Evolutionary conservation across 2,113 vertebrate species (phyloP).

Genomic region (Ondatra zibethicus): DNA sequence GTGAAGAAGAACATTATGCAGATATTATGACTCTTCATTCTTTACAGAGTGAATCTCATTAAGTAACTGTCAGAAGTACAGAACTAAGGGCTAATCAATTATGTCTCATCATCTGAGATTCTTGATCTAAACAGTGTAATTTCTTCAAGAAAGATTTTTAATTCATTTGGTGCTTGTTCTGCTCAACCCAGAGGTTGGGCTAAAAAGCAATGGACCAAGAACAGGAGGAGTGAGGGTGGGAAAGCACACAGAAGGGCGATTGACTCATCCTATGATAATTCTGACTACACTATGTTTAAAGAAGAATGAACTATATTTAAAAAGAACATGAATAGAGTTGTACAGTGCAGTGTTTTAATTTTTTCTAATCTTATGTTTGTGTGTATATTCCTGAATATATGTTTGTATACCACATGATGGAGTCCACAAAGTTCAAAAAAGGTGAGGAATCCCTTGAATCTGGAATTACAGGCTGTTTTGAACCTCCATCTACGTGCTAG

Average conservation of each 20-base stretch:
- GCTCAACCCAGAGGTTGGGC: background rate
- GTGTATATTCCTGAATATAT: background rate
- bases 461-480: background rate
- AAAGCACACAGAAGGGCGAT: background rate
- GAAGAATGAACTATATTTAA: too few species aligned
- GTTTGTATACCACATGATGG: background rate
- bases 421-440: too few species aligned
- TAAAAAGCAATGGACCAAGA: background rate
- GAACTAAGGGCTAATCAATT: slow-evolving; percentile 26
- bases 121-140: background rate
- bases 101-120: background rate
- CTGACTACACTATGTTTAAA: background rate
- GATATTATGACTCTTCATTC: background rate
- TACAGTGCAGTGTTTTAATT: background rate
- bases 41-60: slow-evolving; percentile 39
- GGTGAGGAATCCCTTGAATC: background rate
- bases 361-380: background rate
- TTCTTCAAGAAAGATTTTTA: slow-evolving; percentile 26
- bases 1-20: slow-evolving; percentile 33
- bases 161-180: background rate
- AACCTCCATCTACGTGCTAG: background rate
- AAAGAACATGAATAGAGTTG: background rate
- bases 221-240: fast-evolving
- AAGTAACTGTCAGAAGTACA: background rate
- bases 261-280: background rate